Evolutionary conservation across 2,797 vertebrate species (phyloP).

Genomic region (Chrysocyon brachyurus): DNA sequence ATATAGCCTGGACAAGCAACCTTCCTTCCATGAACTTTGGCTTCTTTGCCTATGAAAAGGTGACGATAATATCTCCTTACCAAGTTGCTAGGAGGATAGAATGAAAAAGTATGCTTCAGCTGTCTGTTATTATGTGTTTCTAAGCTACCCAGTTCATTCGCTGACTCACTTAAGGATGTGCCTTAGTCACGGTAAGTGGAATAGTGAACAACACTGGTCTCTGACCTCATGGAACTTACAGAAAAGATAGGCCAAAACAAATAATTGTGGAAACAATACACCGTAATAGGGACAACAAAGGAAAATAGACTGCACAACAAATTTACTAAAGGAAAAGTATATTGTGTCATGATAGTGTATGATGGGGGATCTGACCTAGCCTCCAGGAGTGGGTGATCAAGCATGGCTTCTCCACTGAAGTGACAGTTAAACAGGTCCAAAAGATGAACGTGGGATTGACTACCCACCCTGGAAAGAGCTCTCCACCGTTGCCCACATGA

Average conservation of each 20-base stretch:
- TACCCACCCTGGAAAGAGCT: neutral
- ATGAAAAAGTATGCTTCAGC: neutral
- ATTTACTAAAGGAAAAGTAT: neutral
- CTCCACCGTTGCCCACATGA: neutral
- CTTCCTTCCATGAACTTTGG: neutral
- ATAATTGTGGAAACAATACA: neutral
- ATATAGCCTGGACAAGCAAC: neutral
- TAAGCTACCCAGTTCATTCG: neutral
- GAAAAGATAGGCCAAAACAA: constrained; percentile 2
- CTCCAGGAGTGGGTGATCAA: neutral
- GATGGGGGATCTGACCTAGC: neutral
- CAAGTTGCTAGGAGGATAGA: neutral
- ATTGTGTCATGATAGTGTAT: too few relatives aligned
- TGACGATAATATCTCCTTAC: neutral
- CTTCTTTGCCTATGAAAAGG: neutral
- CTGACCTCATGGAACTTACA: neutral
- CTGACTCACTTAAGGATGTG: neutral
- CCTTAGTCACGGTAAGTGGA: neutral
- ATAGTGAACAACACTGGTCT: neutral
- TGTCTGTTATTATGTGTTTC: neutral
- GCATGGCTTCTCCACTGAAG: neutral
- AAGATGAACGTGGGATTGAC: neutral
- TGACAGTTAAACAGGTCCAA: neutral
- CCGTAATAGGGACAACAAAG: neutral
- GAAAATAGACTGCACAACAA: neutral